These are phyloP conservation scores for Noturus placidus DNA, from an alignment of 2,113 vertebrate genomes.

Conservation along the genomic window DNA sequence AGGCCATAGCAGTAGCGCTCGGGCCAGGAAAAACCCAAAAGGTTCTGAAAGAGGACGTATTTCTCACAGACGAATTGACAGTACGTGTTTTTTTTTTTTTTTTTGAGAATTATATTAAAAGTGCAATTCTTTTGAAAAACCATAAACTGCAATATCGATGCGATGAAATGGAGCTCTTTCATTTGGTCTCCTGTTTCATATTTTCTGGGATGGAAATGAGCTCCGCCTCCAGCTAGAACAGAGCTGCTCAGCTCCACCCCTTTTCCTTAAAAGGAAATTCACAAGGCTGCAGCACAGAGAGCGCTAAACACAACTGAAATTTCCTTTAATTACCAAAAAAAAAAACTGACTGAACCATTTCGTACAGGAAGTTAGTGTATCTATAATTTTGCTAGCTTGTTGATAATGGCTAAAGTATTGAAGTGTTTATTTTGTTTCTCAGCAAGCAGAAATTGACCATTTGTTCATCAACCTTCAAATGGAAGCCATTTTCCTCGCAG, in stretches of 20 bases:
- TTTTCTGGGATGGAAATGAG: background rate
- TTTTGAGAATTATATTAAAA: background rate
- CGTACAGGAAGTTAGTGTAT: background rate
- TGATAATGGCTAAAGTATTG: background rate
- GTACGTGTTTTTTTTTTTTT: slow-evolving; percentile 77
- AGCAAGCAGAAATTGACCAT: slow-evolving; percentile 81
- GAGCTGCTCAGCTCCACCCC: background rate
- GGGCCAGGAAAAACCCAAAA: slow-evolving; percentile 81
- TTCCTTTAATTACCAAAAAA: background rate
- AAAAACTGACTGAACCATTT: background rate
- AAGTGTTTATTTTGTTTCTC: background rate
- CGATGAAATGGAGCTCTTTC: background rate
- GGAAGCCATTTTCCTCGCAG: slow-evolving; percentile 71
- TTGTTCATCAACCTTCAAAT: slow-evolving; percentile 78
- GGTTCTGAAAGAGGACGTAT: slow-evolving; percentile 76
- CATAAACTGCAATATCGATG: too few relatives aligned
- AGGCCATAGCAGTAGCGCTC: slow-evolving; percentile 78
- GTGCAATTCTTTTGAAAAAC: background rate
- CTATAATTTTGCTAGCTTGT: background rate
- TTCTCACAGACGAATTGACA: slow-evolving; percentile 77
- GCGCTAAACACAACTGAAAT: background rate
- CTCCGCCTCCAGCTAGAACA: background rate
- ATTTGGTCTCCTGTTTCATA: background rate
- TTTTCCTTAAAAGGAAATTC: background rate
- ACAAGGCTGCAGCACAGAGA: background rate